Evolutionary conservation across 2,888 invertebrate species (phyloP).

Genomic region (Pinctada fucata): DNA sequence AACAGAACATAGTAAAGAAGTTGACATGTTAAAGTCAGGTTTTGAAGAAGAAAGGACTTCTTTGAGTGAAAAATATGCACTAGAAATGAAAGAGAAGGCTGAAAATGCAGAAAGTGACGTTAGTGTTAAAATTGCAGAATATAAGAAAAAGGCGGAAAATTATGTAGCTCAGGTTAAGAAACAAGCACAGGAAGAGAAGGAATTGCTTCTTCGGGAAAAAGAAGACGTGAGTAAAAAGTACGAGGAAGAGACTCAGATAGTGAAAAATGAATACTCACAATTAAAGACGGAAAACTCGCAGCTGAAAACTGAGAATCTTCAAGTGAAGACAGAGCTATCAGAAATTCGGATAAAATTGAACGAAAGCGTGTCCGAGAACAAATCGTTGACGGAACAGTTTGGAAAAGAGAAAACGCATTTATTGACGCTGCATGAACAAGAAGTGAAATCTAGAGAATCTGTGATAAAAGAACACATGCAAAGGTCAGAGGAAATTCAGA

Average conservation of each 20-base stretch:
- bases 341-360: constrained; percentile 25
- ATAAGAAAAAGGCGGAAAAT: constrained; percentile 72
- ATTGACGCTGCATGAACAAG: constrained; percentile 41
- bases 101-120: constrained; percentile 61
- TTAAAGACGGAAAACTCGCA: constrained; percentile 10
- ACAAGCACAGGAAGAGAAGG: constrained; percentile 64
- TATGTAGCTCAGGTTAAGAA: constrained; percentile 71
- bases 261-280: not conserved
- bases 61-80: constrained; percentile 42
- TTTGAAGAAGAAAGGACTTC: constrained; percentile 36
- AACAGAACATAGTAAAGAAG: not conserved
- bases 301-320: constrained; percentile 34
- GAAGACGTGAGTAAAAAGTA: not conserved
- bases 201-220: constrained; percentile 28
- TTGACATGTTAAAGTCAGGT: not conserved
- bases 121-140: constrained; percentile 67
- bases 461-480: constrained; percentile 55
- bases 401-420: constrained; percentile 46
- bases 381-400: constrained; percentile 32
- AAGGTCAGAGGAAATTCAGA: constrained; percentile 41
- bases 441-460: constrained; percentile 50
- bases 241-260: not conserved
- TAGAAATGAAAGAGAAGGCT: constrained; percentile 48
- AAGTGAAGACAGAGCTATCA: constrained; percentile 35
- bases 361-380: constrained; percentile 26